phyloP scores from a whole-genome alignment of 2,797 vertebrate species.

The Champsocephalus esox region DNA sequence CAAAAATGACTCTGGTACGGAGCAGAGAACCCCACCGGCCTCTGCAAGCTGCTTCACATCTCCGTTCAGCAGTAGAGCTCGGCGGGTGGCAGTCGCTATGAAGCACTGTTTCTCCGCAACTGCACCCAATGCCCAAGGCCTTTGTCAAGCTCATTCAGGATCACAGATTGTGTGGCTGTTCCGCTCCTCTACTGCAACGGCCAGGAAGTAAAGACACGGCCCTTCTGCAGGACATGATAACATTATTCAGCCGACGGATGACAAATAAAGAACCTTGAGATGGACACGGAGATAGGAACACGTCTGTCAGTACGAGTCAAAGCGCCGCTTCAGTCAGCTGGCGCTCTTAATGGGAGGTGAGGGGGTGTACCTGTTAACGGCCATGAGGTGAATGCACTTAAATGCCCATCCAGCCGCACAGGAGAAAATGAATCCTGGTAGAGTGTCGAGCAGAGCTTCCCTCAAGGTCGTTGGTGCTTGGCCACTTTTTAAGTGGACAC shows the following conservation, averaged over 20 bases:
- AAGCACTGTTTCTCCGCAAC: constrained; percentile 61
- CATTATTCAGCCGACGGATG: constrained; percentile 57
- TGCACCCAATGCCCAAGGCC: constrained; percentile 57
- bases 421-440: constrained; percentile 61
- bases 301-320: constrained; percentile 51
- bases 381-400: constrained; percentile 67
- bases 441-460: constrained; percentile 55
- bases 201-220: constrained; percentile 35
- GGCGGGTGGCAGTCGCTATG: constrained; percentile 65
- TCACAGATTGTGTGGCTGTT: constrained; percentile 50
- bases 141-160: constrained; percentile 66
- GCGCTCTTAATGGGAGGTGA: constrained; percentile 33
- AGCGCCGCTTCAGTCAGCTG: constrained; percentile 51
- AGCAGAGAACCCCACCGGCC: constrained; percentile 50
- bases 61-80: constrained; percentile 36
- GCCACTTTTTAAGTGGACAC: constrained; percentile 64
- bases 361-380: constrained; percentile 39
- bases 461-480: constrained; percentile 73
- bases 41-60: constrained; percentile 27
- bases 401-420: constrained; percentile 47
- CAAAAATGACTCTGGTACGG: constrained; percentile 55
- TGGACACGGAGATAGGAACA: constrained; percentile 62
- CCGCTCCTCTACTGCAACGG: constrained; percentile 41
- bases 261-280: constrained; percentile 2
- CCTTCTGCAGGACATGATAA: constrained; percentile 66